phyloP scores from a whole-genome alignment of 1,140 invertebrate species.

The Drosophila equinoxialis region DNA sequence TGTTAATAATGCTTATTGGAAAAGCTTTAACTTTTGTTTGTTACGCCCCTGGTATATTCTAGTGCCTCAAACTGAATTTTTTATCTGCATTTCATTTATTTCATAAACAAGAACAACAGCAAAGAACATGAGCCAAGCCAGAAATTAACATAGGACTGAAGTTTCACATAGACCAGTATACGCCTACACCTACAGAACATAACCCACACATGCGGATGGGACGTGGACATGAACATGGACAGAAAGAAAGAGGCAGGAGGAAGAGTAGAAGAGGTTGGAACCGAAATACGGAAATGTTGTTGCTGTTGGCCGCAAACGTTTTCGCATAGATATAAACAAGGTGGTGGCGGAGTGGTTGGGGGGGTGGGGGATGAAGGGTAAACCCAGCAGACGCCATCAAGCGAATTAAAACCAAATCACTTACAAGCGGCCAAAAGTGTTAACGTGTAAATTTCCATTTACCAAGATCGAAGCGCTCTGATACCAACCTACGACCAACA shows the following conservation, averaged over 20 bases:
- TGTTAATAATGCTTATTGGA: neutral
- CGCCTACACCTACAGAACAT: conserved; percentile 46
- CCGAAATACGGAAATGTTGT: conserved; percentile 51
- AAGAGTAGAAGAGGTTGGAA: conserved; percentile 13
- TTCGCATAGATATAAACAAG: conserved; percentile 36
- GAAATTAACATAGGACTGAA: conserved; percentile 70
- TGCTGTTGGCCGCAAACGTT: conserved; percentile 58
- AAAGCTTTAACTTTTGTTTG: conserved; percentile 17
- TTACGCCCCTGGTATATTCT: neutral
- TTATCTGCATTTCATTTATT: conserved; percentile 70
- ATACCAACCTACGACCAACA: conserved; percentile 46
- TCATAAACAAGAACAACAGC: conserved; percentile 57
- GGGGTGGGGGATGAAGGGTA: conserved; percentile 11
- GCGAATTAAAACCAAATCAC: conserved; percentile 81
- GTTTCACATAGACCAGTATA: conserved; percentile 69
- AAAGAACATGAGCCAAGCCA: conserved; percentile 54
- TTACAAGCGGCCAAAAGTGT: conserved; percentile 81
- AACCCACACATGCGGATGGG: conserved; percentile 38
- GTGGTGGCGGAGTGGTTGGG: neutral
- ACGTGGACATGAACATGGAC: neutral
- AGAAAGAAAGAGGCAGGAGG: neutral
- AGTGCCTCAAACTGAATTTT: conserved; percentile 58
- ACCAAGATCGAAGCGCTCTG: conserved; percentile 75
- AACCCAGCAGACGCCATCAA: conserved; percentile 75
- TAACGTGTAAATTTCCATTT: conserved; percentile 81